A percentile compares a stretch with the other conserved stretches of the same genome.
Conservation (phyloP, 2,888 invertebrate genomes). For the Zootermopsis nevadensis region DNA sequence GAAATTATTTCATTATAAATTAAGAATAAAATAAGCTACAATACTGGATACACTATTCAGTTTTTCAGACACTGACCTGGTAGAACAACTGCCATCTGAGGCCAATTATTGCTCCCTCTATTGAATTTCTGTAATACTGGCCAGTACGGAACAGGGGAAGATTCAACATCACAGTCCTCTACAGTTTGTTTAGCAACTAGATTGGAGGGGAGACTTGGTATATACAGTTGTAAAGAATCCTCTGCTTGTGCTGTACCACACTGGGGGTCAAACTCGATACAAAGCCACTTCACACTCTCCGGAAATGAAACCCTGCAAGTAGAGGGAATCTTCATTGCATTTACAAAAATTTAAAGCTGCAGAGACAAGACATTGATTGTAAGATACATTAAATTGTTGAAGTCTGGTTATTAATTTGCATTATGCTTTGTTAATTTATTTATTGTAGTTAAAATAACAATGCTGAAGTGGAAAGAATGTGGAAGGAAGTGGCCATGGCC, state of each 20-base stretch:
- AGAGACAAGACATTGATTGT: too few relatives aligned
- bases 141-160: slow-evolving; percentile 65
- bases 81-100: slow-evolving; percentile 83
- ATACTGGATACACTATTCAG: background rate
- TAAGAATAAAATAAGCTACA: background rate
- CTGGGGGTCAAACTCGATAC: slow-evolving; percentile 91
- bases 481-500: too few relatives aligned
- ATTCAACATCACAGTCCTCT: slow-evolving; percentile 59
- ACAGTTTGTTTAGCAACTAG: slow-evolving; percentile 37
- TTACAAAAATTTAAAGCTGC: too few relatives aligned
- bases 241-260: slow-evolving; percentile 95
- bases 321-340: background rate
- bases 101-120: slow-evolving; percentile 80
- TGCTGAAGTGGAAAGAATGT: too few relatives aligned
- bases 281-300: slow-evolving; percentile 88
- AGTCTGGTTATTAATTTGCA: too few relatives aligned
- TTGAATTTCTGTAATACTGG: slow-evolving; percentile 75
- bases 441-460: too few relatives aligned
- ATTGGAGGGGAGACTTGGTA: slow-evolving; percentile 62
- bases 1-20: too few relatives aligned
- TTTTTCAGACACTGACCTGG: slow-evolving; percentile 68
- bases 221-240: slow-evolving; percentile 83
- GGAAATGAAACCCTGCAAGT: slow-evolving; percentile 84
- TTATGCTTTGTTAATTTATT: too few relatives aligned
- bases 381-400: too few relatives aligned